Evolutionary conservation across 92 coral and sea anemone genomes (phyloP).

Genomic region (Metridium senile): DNA sequence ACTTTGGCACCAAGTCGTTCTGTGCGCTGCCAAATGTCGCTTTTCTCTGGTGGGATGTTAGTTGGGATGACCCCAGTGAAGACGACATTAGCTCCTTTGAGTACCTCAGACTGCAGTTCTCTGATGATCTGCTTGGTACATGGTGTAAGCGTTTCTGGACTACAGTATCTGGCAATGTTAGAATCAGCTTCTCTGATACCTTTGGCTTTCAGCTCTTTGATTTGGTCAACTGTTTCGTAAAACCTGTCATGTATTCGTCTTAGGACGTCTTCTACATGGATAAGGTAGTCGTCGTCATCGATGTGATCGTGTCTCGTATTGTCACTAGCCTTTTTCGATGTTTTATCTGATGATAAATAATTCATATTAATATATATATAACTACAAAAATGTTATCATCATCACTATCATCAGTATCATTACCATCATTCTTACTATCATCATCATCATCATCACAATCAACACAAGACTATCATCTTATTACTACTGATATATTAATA

Average conservation of each 20-base stretch:
- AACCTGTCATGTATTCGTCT: constrained; percentile 78
- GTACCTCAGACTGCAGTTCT: constrained; percentile 66
- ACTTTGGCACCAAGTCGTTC: constrained; percentile 83
- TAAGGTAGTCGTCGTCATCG: constrained; percentile 93
- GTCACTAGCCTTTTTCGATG: neutral
- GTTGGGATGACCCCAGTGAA: constrained; percentile 99
- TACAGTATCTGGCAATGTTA: constrained; percentile 55
- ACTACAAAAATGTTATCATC: no score
- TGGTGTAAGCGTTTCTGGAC: constrained; percentile 69
- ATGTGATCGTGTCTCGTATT: constrained; percentile 16
- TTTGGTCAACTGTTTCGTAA: constrained; percentile 61
- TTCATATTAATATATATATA: no score
- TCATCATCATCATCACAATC: no score
- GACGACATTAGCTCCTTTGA: constrained; percentile 79
- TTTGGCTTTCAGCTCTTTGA: constrained; percentile 32
- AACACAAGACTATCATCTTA: no score
- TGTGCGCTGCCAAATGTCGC: constrained; percentile 88
- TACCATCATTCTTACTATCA: no score
- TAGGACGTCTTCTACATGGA: constrained; percentile 91
- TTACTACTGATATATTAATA: no score
- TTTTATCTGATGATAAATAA: neutral
- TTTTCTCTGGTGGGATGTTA: constrained; percentile 73
- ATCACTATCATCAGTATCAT: no score
- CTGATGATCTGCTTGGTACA: constrained; percentile 77
- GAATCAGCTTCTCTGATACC: constrained; percentile 41